Evolutionary conservation across 2,888 invertebrate species (phyloP).

Genomic region (Euzophera pinguis): DNA sequence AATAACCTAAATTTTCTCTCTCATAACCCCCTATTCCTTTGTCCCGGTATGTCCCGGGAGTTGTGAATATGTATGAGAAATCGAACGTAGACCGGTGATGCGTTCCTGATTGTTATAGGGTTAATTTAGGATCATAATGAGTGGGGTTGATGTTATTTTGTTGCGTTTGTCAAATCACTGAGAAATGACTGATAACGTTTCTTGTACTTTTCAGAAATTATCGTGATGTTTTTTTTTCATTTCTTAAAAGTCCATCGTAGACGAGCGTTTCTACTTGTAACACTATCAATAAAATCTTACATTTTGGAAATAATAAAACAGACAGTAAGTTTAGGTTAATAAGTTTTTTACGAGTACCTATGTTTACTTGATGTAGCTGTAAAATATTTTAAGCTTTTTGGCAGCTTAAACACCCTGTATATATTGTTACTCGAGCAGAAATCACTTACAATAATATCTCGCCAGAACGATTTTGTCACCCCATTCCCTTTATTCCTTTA

Average conservation of each 20-base stretch:
- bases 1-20: slow-evolving; percentile 6
- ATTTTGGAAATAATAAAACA: no score
- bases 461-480: slow-evolving; percentile 15
- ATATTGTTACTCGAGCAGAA: background rate
- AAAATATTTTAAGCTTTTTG: no score
- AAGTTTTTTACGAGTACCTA: no score
- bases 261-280: no score
- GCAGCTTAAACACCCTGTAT: background rate
- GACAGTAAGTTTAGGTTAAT: no score
- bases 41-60: slow-evolving; percentile 20
- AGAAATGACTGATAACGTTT: background rate
- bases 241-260: no score
- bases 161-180: background rate
- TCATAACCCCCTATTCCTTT: slow-evolving; percentile 3
- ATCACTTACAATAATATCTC: slow-evolving; percentile 15
- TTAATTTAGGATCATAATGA: slow-evolving; percentile 32
- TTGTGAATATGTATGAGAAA: slow-evolving; percentile 64
- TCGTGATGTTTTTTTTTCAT: no score
- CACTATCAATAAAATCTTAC: no score
- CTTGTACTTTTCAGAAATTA: no score
- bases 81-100: slow-evolving; percentile 51
- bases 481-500: slow-evolving; percentile 27
- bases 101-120: slow-evolving; percentile 40
- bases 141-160: slow-evolving; percentile 1
- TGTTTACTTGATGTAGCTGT: no score